A percentile compares a stretch with the other conserved stretches of the same genome.
Conservation (phyloP, 2,797 vertebrate species). For the Dicrostonyx torquatus region DNA sequence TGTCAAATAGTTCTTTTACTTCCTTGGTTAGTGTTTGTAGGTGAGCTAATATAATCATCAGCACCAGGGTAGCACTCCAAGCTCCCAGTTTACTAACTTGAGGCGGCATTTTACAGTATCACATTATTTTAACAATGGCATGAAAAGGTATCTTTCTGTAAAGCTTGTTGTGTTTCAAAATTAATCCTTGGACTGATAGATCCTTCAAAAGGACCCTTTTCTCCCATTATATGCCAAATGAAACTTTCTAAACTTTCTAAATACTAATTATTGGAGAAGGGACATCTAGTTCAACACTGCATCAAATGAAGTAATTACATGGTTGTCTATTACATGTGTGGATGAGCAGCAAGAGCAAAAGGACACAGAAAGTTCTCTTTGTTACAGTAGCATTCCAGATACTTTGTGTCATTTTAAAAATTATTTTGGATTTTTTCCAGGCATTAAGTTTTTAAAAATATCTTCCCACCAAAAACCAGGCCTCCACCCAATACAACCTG, state of each 20-base stretch:
- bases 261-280: neutral
- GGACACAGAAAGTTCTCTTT: slow-evolving; percentile 23
- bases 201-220: slow-evolving; percentile 12
- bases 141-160: neutral
- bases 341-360: neutral
- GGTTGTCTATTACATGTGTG: neutral
- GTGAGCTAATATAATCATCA: neutral
- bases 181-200: neutral
- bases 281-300: neutral
- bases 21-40: no score
- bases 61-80: neutral
- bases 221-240: neutral
- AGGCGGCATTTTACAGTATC: neutral
- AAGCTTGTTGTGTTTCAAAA: neutral
- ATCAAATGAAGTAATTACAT: neutral
- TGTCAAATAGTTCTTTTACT: no score
- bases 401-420: slow-evolving; percentile 65
- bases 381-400: slow-evolving; percentile 55
- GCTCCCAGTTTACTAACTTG: neutral
- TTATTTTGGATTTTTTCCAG: slow-evolving; percentile 54
- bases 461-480: neutral
- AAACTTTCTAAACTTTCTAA: slow-evolving; percentile 40
- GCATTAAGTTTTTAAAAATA: slow-evolving; percentile 13
- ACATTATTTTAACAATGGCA: neutral
- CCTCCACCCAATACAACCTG: neutral